Evolutionary conservation across 2,888 invertebrate species (phyloP), one percentile per base, ranked within the genome.

Genomic region (Macrostomum cliftonense): DNA sequence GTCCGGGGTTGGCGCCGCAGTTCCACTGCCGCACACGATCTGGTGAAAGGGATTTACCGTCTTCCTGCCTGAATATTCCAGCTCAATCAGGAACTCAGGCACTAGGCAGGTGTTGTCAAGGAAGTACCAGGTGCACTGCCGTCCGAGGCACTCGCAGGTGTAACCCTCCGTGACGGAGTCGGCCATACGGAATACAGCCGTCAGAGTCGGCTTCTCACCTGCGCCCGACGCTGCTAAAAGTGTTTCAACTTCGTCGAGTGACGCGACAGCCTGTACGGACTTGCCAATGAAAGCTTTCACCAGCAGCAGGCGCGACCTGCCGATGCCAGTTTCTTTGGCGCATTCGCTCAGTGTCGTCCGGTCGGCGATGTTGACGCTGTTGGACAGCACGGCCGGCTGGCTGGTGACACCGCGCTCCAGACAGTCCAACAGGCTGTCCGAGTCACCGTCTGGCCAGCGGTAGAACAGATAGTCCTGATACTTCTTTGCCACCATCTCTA

Each of bases 81-180:
- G 69, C 48, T 70, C 66, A 19, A 70, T 58, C 39, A 70, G 59
- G 55, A 68, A 70, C 53, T 70, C 70, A 36, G 70, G 70, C 11
- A 70, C 56, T 11, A 65, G 65, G 36, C 67, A 57, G 36, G 64
- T 59, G 49, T 63, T 52, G 51, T 68, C 61, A 54, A 68, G 67
- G 50, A 68, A 55, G 52, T 65, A 68, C 68, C 69, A 70, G 50
- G 69, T 67, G 54, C 61, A 63, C 56, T 70, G 69, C 16, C 65
- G 53, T 19, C 58, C 55, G 43, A 58, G 58, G 52, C 70, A 70
- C 47, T 68, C 68, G 59, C 70, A 70, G n/a, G 45, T n/a, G 13
- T 40, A 19, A 28, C 13, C 11, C 19, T 20, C n/a, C 14, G 12
- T 21, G 40, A 20, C 13, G n/a, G 19, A 21, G 16, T 50, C 28